A percentile compares a stretch with the other conserved stretches of the same genome.
These are phyloP conservation scores for Agrotis exclamationis DNA, from an alignment of 2,888 invertebrate genomes.

Conservation along the genomic window DNA sequence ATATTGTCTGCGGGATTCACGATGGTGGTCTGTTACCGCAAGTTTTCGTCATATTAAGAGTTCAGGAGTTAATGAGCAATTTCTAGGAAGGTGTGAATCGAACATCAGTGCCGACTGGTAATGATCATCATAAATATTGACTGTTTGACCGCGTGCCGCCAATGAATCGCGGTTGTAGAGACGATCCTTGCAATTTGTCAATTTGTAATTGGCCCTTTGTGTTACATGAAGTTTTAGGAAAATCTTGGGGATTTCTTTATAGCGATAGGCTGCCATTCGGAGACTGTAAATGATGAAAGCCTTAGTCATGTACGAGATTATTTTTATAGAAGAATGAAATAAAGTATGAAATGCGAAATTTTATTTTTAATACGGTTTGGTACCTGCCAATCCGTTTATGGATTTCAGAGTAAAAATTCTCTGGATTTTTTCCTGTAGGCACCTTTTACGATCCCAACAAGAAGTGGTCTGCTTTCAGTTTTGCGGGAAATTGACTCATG, in stretches of 20 bases:
- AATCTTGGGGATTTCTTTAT: not conserved
- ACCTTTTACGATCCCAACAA: conserved; percentile 2
- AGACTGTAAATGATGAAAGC: not conserved
- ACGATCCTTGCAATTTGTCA: conserved; percentile 55
- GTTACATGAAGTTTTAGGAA: not conserved
- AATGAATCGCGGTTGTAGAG: conserved; percentile 20
- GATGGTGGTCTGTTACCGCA: conserved; percentile 48
- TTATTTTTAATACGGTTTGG: not conserved
- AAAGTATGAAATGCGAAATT: not conserved
- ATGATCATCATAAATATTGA: conserved; percentile 63
- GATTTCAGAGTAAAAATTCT: not conserved
- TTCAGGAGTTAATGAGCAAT: conserved; percentile 56
- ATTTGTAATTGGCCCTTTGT: conserved; percentile 22
- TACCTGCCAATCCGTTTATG: conserved; percentile 1
- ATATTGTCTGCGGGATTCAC: conserved; percentile 40
- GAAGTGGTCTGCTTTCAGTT: not conserved
- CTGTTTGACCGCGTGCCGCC: conserved; percentile 46
- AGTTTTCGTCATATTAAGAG: conserved; percentile 43
- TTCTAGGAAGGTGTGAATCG: conserved; percentile 68
- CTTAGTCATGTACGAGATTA: not conserved
- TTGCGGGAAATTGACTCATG: conserved; percentile 2
- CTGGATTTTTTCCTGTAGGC: conserved; percentile 4
- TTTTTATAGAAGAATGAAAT: not conserved
- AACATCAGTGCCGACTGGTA: conserved; percentile 46
- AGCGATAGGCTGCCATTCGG: not conserved